Evolutionary conservation across 2,888 invertebrate species (phyloP).

Genomic region (Stomorhina lunata): DNA sequence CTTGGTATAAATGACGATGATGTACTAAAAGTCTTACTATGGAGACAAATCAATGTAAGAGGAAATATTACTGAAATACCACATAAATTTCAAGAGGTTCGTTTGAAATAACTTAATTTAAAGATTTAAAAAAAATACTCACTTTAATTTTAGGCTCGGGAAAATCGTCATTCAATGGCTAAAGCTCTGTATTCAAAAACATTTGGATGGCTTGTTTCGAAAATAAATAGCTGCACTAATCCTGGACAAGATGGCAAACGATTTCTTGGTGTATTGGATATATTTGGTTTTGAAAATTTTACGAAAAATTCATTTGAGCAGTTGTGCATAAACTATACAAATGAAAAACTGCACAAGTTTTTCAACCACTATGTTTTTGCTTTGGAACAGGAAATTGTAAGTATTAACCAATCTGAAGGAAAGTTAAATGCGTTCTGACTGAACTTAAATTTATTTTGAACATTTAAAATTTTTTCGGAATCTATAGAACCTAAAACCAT

Average conservation of each 20-base stretch:
- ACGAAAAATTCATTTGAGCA: conserved; percentile 94
- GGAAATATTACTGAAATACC: conserved; percentile 97
- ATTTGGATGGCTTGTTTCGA: conserved; percentile 95
- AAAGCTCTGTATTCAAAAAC: conserved; percentile 94
- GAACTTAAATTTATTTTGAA: too few species aligned
- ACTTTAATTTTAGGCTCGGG: conserved; percentile 84
- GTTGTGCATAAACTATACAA: conserved; percentile 95
- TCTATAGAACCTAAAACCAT: too few species aligned
- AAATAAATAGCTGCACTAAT: conserved; percentile 95
- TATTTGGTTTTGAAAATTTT: conserved; percentile 97
- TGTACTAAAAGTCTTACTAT: conserved; percentile 87
- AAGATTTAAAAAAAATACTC: not conserved
- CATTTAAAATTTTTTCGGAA: too few species aligned
- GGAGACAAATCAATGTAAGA: conserved; percentile 93
- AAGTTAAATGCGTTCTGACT: too few species aligned
- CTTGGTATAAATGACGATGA: conserved; percentile 88
- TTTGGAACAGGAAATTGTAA: conserved; percentile 94
- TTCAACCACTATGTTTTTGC: conserved; percentile 98
- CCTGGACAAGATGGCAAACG: conserved; percentile 89
- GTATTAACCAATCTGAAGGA: too few species aligned
- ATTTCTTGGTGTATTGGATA: conserved; percentile 93
- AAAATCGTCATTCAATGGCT: conserved; percentile 96
- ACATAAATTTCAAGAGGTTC: conserved; percentile 90
- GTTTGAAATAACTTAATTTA: not conserved
- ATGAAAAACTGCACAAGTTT: conserved; percentile 96